phyloP scores from a whole-genome alignment of 1,140 invertebrate genomes.

The Drosophila asahinai region DNA sequence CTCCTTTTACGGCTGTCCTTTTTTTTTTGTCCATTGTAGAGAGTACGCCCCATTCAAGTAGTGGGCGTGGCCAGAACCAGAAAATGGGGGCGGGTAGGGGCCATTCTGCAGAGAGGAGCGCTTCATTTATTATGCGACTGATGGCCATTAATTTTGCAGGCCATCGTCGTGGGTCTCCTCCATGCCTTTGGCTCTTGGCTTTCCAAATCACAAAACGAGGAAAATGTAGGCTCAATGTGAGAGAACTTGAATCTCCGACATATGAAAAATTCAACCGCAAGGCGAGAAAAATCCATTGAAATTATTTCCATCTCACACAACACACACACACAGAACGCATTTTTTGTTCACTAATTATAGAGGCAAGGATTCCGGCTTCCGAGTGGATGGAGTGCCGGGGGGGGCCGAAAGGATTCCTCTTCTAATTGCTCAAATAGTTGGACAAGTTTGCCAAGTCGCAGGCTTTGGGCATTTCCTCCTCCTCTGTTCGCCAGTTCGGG shows the following conservation, averaged over 20 bases:
- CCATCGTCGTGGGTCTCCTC: constrained; percentile 23
- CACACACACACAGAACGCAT: not conserved
- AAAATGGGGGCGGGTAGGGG: constrained; percentile 11
- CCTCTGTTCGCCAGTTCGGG: not conserved
- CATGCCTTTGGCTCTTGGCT: not conserved
- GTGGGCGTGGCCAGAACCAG: constrained; percentile 36
- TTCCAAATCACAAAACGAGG: not conserved
- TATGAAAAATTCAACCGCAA: constrained; percentile 8
- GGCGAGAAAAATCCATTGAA: constrained; percentile 9
- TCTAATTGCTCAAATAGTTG: constrained; percentile 79
- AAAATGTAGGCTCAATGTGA: not conserved
- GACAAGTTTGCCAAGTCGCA: constrained; percentile 34
- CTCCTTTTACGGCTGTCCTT: not conserved
- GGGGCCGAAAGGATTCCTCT: constrained; percentile 18
- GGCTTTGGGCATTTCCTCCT: constrained; percentile 18
- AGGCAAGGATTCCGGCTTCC: not conserved
- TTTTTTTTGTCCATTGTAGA: not conserved
- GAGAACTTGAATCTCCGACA: constrained; percentile 14
- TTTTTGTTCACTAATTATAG: constrained; percentile 42
- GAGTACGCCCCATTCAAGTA: constrained; percentile 37
- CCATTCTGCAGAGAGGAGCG: constrained; percentile 24
- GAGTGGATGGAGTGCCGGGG: no score
- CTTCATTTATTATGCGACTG: constrained; percentile 83
- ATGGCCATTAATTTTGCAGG: constrained; percentile 77
- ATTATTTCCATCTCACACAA: not conserved